Percentiles rank a stretch among this genome's conserved stretches.
Conservation (phyloP, 2,113 vertebrate genomes). For the Hypocryptadius cinnamomeus region DNA sequence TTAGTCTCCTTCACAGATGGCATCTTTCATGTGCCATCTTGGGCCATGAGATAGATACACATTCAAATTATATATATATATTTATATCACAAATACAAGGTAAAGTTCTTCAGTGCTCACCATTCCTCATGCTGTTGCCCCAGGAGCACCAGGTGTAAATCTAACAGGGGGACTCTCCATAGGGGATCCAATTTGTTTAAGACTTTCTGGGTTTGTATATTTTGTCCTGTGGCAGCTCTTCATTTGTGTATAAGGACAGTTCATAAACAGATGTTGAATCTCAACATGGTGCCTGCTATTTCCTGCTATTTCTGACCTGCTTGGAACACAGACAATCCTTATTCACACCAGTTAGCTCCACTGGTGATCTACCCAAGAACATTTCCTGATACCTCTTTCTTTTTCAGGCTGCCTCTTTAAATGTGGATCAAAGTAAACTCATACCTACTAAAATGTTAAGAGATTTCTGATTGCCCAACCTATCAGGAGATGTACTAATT, state of each 20-base stretch:
- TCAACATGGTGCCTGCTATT: not conserved
- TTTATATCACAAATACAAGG: not conserved
- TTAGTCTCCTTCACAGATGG: not conserved
- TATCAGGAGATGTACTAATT: not conserved
- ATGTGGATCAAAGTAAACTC: not conserved
- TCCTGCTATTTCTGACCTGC: not conserved
- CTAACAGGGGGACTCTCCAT: not conserved
- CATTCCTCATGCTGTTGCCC: not conserved
- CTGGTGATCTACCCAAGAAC: not conserved
- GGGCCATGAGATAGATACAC: not conserved
- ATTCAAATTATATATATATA: not conserved
- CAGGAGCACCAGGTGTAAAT: not conserved
- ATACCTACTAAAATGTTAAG: not conserved
- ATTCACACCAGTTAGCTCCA: not conserved
- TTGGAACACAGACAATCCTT: not conserved
- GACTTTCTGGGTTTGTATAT: not conserved
- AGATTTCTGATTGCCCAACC: slow-evolving; percentile 24
- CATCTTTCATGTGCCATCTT: not conserved
- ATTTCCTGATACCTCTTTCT: not conserved
- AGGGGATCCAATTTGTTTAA: not conserved
- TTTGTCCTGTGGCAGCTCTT: not conserved
- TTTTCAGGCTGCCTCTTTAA: not conserved
- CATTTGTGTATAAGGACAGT: not conserved
- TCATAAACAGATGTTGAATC: slow-evolving; percentile 25
- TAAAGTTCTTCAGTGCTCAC: not conserved